Base-by-base conservation (phyloP, 1,140 invertebrate species). In the Lepidotrigona ventralis region DNA sequence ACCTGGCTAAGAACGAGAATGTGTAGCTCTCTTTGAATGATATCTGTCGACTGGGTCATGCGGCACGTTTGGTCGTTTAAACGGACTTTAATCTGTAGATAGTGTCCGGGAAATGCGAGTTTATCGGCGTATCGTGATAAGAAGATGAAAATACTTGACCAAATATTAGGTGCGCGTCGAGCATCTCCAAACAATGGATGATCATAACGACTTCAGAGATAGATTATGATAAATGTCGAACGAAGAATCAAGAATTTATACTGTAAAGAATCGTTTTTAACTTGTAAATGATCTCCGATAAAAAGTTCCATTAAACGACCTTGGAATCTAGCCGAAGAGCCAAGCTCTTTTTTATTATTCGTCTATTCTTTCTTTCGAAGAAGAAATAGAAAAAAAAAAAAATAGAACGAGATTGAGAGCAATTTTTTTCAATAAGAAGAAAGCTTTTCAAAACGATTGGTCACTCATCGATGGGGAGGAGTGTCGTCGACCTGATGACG, bases 401-500 rank as follows among this genome's bases (percentile, higher is more conserved):
- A 29, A 66, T 11, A 2, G 0, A 46, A 19, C 0, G 3, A 29
- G 6, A 33, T 66, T 4, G 5, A 33, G 17, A 33, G 19, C 1
- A 12, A 21, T n/a, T 9, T 46, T n/a, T 14, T n/a, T n/a, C 1
- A 0, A 9, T 8, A 46, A 70, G 33, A 46, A n/a, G 2, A n/a
- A 1, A 21, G 26, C 9, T 19, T 56, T 54, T 21, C 11, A n/a
- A 73, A 64, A 46, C 23, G 11, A 53, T 9, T 21, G 5, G 19
- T 21, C 17, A 4, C 2, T 46, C 60, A 68, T 58, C 81, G 72
- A 86, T 86, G 86, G 89, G 88, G 84, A 92, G 76, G 84, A 89
- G 86, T 79, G 88, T 92, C 73, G 87, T 93, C 76, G 91, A 93
- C 78, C 89, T 93, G 64, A 91, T 93, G 80, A 90, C 86, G 81